These are phyloP conservation scores for Cyprinodon tularosa DNA, from an alignment of 2,113 vertebrate species.

Conservation along the genomic window DNA sequence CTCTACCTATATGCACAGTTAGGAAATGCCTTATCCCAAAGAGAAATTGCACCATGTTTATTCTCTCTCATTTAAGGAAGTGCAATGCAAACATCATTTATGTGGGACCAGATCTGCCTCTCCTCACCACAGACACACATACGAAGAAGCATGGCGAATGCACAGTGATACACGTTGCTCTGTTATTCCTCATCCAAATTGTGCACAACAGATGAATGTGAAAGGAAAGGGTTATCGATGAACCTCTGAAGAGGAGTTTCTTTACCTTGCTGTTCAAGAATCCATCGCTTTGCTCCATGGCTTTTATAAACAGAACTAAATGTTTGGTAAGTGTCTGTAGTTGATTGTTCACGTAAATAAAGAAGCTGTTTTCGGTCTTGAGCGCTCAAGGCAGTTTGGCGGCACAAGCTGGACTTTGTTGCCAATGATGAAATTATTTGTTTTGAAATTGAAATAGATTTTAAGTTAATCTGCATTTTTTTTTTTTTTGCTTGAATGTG, in stretches of 20 bases:
- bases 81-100: constrained; percentile 40
- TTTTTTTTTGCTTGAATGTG: constrained; percentile 94
- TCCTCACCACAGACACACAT: constrained; percentile 74
- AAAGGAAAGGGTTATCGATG: constrained; percentile 85
- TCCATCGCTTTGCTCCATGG: constrained; percentile 97
- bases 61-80: constrained; percentile 36
- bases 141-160: constrained; percentile 89
- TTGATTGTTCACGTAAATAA: constrained; percentile 88
- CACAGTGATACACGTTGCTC: constrained; percentile 65
- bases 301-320: constrained; percentile 96
- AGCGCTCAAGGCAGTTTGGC: constrained; percentile 90
- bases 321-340: constrained; percentile 99
- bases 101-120: constrained; percentile 49
- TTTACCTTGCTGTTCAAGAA: constrained; percentile 96
- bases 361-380: constrained; percentile 94
- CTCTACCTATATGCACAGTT: constrained; percentile 75
- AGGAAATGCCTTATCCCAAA: constrained; percentile 81
- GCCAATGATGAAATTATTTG: constrained; percentile 95
- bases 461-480: constrained; percentile 91
- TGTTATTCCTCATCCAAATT: constrained; percentile 67
- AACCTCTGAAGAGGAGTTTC: constrained; percentile 89
- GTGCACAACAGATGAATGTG: constrained; percentile 88
- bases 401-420: constrained; percentile 99
- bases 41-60: constrained; percentile 56
- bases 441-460: constrained; percentile 84